Evolutionary conservation across 2,797 vertebrate genomes (phyloP).

Genomic region (Rachycentron canadum): DNA sequence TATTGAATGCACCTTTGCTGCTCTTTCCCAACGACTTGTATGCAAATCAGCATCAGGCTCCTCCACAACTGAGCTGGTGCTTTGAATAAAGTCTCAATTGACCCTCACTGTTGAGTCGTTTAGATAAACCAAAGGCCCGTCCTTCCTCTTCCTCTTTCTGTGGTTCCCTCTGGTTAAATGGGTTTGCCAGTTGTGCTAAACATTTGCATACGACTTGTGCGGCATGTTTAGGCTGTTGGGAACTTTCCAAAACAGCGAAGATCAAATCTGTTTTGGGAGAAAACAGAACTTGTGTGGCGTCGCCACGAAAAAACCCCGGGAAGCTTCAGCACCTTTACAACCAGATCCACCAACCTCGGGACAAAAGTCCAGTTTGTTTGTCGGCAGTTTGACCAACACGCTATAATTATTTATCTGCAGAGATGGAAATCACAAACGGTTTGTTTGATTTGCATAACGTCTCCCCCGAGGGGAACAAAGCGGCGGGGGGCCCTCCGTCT

Average conservation of each 20-base stretch:
- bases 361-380: not conserved
- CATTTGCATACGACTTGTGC: slow-evolving; percentile 51
- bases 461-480: slow-evolving; percentile 53
- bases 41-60: slow-evolving; percentile 71
- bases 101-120: slow-evolving; percentile 37
- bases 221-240: not conserved
- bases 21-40: slow-evolving; percentile 72
- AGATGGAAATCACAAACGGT: slow-evolving; percentile 77
- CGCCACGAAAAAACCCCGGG: fast-evolving
- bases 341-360: not conserved
- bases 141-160: slow-evolving; percentile 35
- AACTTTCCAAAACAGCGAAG: slow-evolving; percentile 2
- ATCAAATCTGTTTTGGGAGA: not conserved
- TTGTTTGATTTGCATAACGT: slow-evolving; percentile 84
- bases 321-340: not conserved
- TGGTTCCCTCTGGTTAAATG: not conserved
- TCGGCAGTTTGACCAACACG: slow-evolving; percentile 28
- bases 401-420: slow-evolving; percentile 55
- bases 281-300: not conserved
- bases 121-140: slow-evolving; percentile 34
- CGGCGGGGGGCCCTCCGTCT: slow-evolving; percentile 19
- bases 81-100: slow-evolving; percentile 62
- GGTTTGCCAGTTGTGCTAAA: slow-evolving; percentile 10
- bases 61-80: not conserved
- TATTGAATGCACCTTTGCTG: slow-evolving; percentile 54